phyloP scores from a whole-genome alignment of 2,113 vertebrate genomes.

The Sapayoa aenigma region DNA sequence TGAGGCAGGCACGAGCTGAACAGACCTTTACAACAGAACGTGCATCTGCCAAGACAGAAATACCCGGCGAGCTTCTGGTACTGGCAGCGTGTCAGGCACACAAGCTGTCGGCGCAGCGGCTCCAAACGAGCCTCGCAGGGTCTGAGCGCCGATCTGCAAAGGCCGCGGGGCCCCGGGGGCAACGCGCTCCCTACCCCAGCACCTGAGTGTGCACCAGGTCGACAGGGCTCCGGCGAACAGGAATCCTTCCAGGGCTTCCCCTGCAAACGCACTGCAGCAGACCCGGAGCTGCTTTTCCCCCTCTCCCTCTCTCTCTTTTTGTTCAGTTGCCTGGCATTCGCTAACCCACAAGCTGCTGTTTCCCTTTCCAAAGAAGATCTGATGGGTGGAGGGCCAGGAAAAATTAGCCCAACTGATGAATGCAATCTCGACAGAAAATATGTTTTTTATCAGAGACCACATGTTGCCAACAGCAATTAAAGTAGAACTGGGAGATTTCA shows the following conservation, averaged over 20 bases:
- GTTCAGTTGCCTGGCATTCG: slow-evolving; percentile 77
- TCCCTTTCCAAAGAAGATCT: slow-evolving; percentile 77
- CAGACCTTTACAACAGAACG: slow-evolving; percentile 82
- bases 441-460: slow-evolving; percentile 84
- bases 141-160: slow-evolving; percentile 27
- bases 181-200: slow-evolving; percentile 27
- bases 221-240: slow-evolving; percentile 25
- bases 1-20: slow-evolving; percentile 71
- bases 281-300: background rate
- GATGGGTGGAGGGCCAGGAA: slow-evolving; percentile 80
- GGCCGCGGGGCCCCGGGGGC: slow-evolving; percentile 55
- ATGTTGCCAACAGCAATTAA: slow-evolving; percentile 80
- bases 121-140: background rate
- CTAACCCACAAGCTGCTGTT: slow-evolving; percentile 83
- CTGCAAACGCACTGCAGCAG: slow-evolving; percentile 7
- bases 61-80: slow-evolving; percentile 77
- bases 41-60: slow-evolving; percentile 85
- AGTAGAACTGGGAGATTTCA: slow-evolving; percentile 75
- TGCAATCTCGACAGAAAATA: slow-evolving; percentile 80
- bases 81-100: slow-evolving; percentile 74
- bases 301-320: slow-evolving; percentile 37
- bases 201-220: slow-evolving; percentile 39
- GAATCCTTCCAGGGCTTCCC: slow-evolving; percentile 47
- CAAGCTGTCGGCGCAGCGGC: slow-evolving; percentile 68
- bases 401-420: slow-evolving; percentile 80